Conservation (phyloP, 1,140 invertebrate genomes). For the Lasioglossum baleicum region DNA sequence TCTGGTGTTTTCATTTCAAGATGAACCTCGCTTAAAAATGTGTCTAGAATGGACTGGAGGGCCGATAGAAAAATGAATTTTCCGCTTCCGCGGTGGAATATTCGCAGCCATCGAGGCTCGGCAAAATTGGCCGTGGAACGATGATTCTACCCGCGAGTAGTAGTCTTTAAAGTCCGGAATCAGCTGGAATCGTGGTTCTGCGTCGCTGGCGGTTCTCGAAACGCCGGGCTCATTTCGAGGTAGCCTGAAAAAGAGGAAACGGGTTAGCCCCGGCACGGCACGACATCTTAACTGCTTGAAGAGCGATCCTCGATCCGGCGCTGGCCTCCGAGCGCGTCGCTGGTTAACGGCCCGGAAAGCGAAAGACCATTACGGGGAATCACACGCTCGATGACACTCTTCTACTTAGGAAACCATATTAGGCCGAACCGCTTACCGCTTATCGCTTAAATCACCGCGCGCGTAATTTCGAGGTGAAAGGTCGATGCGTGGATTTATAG, state of each 20-base stretch:
- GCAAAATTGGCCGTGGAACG: not conserved
- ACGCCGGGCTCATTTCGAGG: not conserved
- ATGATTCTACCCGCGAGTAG: not conserved
- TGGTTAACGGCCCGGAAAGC: slow-evolving; percentile 64
- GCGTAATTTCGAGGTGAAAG: slow-evolving; percentile 55
- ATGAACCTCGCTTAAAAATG: too few species aligned
- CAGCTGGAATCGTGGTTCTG: not conserved
- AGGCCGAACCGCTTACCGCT: slow-evolving; percentile 50
- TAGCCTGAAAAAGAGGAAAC: slow-evolving; percentile 16
- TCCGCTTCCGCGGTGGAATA: not conserved
- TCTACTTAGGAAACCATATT: slow-evolving; percentile 69
- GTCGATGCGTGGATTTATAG: slow-evolving; percentile 60
- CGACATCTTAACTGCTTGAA: slow-evolving; percentile 49
- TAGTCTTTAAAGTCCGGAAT: not conserved
- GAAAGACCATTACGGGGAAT: slow-evolving; percentile 67
- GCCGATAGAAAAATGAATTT: too few species aligned
- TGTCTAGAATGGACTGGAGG: too few species aligned
- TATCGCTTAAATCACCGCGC: slow-evolving; percentile 53
- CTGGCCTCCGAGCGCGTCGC: slow-evolving; percentile 30
- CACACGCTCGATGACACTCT: slow-evolving; percentile 69
- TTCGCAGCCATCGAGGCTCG: not conserved
- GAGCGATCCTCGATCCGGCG: not conserved
- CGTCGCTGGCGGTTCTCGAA: not conserved
- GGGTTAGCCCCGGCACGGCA: not conserved
- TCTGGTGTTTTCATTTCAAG: too few species aligned